phyloP scores from a whole-genome alignment of 2,888 invertebrate genomes.

The Drosophila nr. medialis region DNA sequence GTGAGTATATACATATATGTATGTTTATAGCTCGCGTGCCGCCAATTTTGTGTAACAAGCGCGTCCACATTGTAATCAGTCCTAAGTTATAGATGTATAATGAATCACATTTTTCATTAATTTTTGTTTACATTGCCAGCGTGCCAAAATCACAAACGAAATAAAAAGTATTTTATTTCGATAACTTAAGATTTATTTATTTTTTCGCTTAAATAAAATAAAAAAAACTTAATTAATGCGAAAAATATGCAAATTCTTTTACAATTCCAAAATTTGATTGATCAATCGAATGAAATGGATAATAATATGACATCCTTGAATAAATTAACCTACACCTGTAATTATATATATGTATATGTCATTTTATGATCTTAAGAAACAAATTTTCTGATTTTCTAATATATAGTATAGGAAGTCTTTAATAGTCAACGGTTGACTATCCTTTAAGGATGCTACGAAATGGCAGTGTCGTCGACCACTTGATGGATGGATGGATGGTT shows the following conservation, averaged over 20 bases:
- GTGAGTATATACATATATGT: not conserved
- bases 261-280: not conserved
- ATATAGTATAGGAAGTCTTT: not conserved
- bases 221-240: too few species aligned
- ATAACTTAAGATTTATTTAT: not conserved
- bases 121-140: slow-evolving; percentile 27
- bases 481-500: slow-evolving; percentile 38
- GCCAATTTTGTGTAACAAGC: slow-evolving; percentile 37
- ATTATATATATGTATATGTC: too few species aligned
- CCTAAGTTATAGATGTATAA: slow-evolving; percentile 23
- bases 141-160: slow-evolving; percentile 35
- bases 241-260: too few species aligned
- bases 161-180: not conserved
- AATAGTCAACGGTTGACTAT: slow-evolving; percentile 7
- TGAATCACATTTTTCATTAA: slow-evolving; percentile 29
- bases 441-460: not conserved
- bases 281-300: not conserved
- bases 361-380: not conserved
- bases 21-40: slow-evolving; percentile 52
- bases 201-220: not conserved
- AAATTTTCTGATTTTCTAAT: not conserved
- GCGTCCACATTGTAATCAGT: slow-evolving; percentile 36
- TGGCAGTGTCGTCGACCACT: slow-evolving; percentile 22
- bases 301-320: not conserved
- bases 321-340: not conserved